Evolutionary conservation across 2,888 invertebrate species (phyloP).

Genomic region (Bombylius major): DNA sequence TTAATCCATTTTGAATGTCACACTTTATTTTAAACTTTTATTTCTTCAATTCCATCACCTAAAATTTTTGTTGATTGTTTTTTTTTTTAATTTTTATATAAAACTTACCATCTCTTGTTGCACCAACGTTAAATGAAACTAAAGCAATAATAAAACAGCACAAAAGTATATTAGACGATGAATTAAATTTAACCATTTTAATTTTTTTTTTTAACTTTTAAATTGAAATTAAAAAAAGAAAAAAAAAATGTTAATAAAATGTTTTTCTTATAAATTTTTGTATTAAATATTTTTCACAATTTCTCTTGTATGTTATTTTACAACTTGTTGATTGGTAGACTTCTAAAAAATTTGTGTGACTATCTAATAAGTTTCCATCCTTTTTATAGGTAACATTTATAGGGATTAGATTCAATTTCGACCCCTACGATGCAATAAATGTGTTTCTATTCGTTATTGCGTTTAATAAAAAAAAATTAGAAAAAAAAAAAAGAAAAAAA

Average conservation of each 20-base stretch:
- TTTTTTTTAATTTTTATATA: too few species aligned
- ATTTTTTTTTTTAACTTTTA: too few species aligned
- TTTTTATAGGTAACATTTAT: background rate
- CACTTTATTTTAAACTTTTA: too few species aligned
- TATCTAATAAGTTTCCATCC: background rate
- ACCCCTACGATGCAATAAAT: background rate
- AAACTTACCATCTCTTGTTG: conserved; percentile 11
- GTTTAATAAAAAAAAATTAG: background rate
- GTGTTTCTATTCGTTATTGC: background rate
- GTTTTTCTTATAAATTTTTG: background rate
- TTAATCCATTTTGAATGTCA: too few species aligned
- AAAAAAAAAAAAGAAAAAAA: too few species aligned
- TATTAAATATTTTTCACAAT: background rate
- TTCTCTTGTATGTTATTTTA: background rate
- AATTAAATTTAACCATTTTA: conserved; percentile 1
- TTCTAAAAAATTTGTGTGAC: conserved; percentile 2
- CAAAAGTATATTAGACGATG: conserved; percentile 6
- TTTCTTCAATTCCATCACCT: too few species aligned
- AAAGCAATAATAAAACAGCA: conserved; percentile 5
- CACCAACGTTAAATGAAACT: conserved; percentile 5
- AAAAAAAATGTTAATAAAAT: background rate
- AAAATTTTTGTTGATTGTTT: too few species aligned
- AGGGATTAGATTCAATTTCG: background rate
- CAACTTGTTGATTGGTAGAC: conserved; percentile 7
- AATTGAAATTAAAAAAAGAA: background rate